Percentiles rank a stretch among this genome's conserved stretches.
Conservation (phyloP, 2,888 invertebrate species). For the Schrankia costaestrigalis region DNA sequence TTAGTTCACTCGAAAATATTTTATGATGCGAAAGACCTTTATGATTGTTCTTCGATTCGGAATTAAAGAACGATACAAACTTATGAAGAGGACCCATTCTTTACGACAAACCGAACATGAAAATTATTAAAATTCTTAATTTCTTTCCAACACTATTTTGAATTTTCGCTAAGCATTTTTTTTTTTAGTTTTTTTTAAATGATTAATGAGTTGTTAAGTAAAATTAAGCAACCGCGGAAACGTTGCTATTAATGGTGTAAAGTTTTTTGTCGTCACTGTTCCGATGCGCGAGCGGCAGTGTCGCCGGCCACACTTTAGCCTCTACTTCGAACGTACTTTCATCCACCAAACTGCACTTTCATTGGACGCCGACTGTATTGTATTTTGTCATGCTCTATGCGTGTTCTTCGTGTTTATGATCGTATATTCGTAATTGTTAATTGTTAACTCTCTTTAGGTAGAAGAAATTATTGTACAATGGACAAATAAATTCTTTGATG, state of each 20-base stretch:
- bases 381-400: constrained; percentile 31
- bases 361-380: constrained; percentile 29
- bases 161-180: no score
- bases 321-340: constrained; percentile 52
- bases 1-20: constrained; percentile 81
- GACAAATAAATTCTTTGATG: no score
- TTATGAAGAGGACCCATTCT: constrained; percentile 82
- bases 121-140: no score
- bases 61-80: constrained; percentile 82
- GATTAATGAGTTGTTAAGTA: not conserved
- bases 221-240: constrained; percentile 37
- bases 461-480: no score
- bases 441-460: no score
- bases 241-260: constrained; percentile 31
- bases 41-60: constrained; percentile 73
- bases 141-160: no score
- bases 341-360: constrained; percentile 51
- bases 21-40: constrained; percentile 70
- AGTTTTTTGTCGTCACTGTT: constrained; percentile 46
- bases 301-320: constrained; percentile 48
- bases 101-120: no score
- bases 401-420: constrained; percentile 14
- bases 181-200: not conserved
- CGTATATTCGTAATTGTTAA: no score
- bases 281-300: constrained; percentile 49